Evolutionary conservation across 2,113 vertebrate genomes (phyloP), one percentile per base, ranked within the genome.

Genomic region (Coptodon rendalli): DNA sequence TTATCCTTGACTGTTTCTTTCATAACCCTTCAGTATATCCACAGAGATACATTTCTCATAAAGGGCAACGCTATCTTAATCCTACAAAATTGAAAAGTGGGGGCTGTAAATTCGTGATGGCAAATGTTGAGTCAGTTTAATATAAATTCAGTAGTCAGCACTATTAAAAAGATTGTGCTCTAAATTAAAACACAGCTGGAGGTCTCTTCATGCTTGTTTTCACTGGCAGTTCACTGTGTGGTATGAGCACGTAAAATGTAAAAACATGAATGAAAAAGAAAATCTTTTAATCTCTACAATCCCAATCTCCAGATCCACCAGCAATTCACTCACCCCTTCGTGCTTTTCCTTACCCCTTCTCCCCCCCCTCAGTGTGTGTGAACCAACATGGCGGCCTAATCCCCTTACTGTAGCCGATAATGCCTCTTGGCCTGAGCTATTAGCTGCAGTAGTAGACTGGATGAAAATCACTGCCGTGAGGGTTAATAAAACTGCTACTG

Each of bases 321-420:
- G n/a, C 29, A 63, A 34, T 63, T 34, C 29, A 63, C 14, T 50
- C 43, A 27, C 12, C 34, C 48, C 22, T n/a, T 19, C 13, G 8
- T 52, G 17, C 50, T 56, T 52, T 43, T 16, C 61, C 38, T 27
- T 43, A 53, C 27, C 2, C 22, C 24, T 14, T 80, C 57, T 50
- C 45, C 40, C 66, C 22, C 22, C 9, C 80, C 34, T 54, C 73
- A 38, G 88, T 52, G 71, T 5, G 66, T 5, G 27, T 71, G 56
- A 81, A 82, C 29, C 81, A 89, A 86, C 86, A 88, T 79, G 86
- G 84, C 82, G 24, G 80, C 27, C 19, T 94, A 93, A 95, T 95
- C 95, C 87, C 83, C 71, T 89, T 84, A 92, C 87, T 68, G 80
- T 83, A 86, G 85, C 61, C 5, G 61, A 83, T 93, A 93, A 94